A percentile compares a stretch with the other conserved stretches of the same genome.
These are phyloP conservation scores for Burhinus oedicnemus DNA, from an alignment of 2,113 vertebrate species.

Conservation along the genomic window DNA sequence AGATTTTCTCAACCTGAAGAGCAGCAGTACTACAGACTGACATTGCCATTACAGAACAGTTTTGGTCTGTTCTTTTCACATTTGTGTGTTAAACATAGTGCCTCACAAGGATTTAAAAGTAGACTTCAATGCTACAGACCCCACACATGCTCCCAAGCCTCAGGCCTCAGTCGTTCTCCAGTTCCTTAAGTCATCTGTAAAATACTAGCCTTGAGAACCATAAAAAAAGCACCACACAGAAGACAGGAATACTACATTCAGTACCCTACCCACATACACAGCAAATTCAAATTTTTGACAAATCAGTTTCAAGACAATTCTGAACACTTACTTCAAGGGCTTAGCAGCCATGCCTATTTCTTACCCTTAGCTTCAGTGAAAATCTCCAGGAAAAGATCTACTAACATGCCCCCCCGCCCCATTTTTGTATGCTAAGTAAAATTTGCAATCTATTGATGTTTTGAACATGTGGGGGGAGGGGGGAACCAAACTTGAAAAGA, in stretches of 20 bases:
- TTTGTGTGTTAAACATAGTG: not conserved
- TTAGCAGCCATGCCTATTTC: not conserved
- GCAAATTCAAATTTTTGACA: not conserved
- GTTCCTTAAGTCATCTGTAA: not conserved
- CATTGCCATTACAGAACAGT: not conserved
- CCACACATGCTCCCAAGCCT: not conserved
- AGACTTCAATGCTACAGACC: not conserved
- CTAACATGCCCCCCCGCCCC: fast-evolving
- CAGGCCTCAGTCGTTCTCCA: not conserved
- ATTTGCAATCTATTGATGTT: not conserved
- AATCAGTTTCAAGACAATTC: not conserved
- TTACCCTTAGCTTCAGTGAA: not conserved
- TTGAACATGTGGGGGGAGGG: not conserved
- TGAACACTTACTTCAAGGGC: not conserved
- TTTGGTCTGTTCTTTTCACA: not conserved
- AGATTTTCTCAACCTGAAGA: not conserved
- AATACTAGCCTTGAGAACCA: not conserved
- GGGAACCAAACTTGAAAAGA: not conserved
- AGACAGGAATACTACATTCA: not conserved
- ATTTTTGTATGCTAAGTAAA: not conserved
- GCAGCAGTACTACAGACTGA: not conserved
- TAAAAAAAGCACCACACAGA: not conserved
- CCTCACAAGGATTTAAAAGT: not conserved
- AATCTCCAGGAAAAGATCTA: not conserved
- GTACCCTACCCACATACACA: not conserved